Percentiles rank a stretch among this genome's conserved stretches.
Evolutionary conservation across 2,113 vertebrate genomes (phyloP).

Genomic region (Zosterops japonicus): DNA sequence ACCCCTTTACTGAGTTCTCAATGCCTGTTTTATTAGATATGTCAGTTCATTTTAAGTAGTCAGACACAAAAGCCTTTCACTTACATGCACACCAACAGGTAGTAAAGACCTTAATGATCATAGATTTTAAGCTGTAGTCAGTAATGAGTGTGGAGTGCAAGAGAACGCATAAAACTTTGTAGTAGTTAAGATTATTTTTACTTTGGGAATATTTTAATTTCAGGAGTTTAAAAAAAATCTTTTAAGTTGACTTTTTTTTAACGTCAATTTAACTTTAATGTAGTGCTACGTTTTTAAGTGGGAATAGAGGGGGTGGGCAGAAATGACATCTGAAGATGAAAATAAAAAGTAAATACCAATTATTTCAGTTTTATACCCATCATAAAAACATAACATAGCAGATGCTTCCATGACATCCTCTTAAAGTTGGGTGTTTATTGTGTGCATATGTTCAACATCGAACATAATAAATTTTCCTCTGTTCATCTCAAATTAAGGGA

Average conservation of each 20-base stretch:
- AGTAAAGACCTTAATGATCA: slow-evolving; percentile 62
- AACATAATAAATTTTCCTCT: slow-evolving; percentile 60
- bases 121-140: slow-evolving; percentile 18
- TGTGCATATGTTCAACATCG: slow-evolving; percentile 54
- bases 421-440: slow-evolving; percentile 55
- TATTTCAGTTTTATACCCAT: slow-evolving; percentile 46
- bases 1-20: neutral
- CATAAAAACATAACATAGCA: slow-evolving; percentile 45
- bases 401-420: slow-evolving; percentile 45
- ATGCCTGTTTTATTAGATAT: neutral
- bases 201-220: slow-evolving; percentile 40
- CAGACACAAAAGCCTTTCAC: neutral
- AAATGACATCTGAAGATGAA: slow-evolving; percentile 49
- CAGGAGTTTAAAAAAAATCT: slow-evolving; percentile 11
- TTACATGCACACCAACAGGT: neutral
- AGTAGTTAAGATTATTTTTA: slow-evolving; percentile 64
- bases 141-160: slow-evolving; percentile 43
- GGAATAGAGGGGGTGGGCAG: neutral
- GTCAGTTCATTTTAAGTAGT: slow-evolving; percentile 41
- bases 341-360: slow-evolving; percentile 56
- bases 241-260: neutral
- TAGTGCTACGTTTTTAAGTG: neutral
- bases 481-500: slow-evolving; percentile 49
- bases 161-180: slow-evolving; percentile 41
- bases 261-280: slow-evolving; percentile 36